Evolutionary conservation across 2,797 vertebrate species (phyloP), one percentile per base, ranked within the genome.

Genomic region (Rhyacichthys aspro): DNA sequence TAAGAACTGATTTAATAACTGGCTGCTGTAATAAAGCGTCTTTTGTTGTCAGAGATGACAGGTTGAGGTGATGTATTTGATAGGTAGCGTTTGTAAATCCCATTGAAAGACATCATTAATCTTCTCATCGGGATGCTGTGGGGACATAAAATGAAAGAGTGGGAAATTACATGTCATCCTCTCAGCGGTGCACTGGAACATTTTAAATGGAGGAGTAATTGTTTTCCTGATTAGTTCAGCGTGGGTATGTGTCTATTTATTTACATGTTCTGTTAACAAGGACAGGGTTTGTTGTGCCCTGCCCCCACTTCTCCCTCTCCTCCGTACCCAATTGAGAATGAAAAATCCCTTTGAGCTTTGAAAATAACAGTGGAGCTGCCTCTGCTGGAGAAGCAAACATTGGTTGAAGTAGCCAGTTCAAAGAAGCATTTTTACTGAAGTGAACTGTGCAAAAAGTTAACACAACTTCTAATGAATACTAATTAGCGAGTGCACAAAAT

Each of bases 231-330:
- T 89, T 87, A 87, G 82, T 89, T 90, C 74, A 67, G 79, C 55
- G 66, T 72, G 79, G 82, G 61, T 81, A 82, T 88, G 74, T 79
- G 74, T 85, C 79, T 83, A 78, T 89, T 88, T 89, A 88, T 88
- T 87, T 88, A 88, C 84, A 88, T 85, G 74, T 86, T 87, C 74
- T 68, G 86, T 88, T 91, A 90, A 91, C 87, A 89, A 89, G 85
- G 79, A 86, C 78, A 70, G 68, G 56, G 67, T 82, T 84, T 86
- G 79, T 82, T 84, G 79, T 90, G 85, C 87, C 86, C 90, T 86
- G 87, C 81, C 85, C 77, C 39, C 28, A 11, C 37, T 59, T 36
- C 41, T n/a, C 14, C 15, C 41, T 28, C 33, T 19, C 61, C n/a
- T 52, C 62, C 60, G 33, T 66, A 74, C 59, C 67, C 76, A 83